A percentile compares a stretch with the other conserved stretches of the same genome.
Conservation (phyloP, 2,888 invertebrate species). For the Athetis lepigone region DNA sequence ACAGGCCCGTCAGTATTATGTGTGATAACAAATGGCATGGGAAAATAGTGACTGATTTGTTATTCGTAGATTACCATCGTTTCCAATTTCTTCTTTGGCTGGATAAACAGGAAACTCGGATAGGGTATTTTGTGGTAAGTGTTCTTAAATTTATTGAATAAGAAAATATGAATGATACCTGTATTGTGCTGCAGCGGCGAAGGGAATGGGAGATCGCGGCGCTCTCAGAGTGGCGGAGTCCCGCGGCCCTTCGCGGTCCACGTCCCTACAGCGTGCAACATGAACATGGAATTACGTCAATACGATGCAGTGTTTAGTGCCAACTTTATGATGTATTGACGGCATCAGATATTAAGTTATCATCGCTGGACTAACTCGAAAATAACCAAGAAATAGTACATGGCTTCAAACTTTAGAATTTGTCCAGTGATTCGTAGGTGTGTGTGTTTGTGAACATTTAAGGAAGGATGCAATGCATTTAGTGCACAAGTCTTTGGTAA, state of each 20-base stretch:
- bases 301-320: slow-evolving; percentile 33
- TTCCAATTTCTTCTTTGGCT: not conserved
- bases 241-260: slow-evolving; percentile 80
- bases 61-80: slow-evolving; percentile 4
- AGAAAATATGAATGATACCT: slow-evolving; percentile 78
- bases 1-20: too few species aligned
- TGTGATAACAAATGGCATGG: slow-evolving; percentile 29
- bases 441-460: slow-evolving; percentile 36
- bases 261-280: slow-evolving; percentile 78
- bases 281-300: slow-evolving; percentile 58
- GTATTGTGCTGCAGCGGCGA: slow-evolving; percentile 83
- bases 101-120: not conserved
- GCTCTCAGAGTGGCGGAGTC: slow-evolving; percentile 76
- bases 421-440: slow-evolving; percentile 18
- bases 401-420: slow-evolving; percentile 24
- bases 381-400: slow-evolving; percentile 34
- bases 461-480: slow-evolving; percentile 55
- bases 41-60: slow-evolving; percentile 3
- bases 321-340: slow-evolving; percentile 44
- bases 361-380: slow-evolving; percentile 33
- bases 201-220: slow-evolving; percentile 83
- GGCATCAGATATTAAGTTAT: slow-evolving; percentile 30
- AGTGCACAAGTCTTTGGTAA: slow-evolving; percentile 27
- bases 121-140: not conserved
- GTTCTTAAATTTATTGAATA: slow-evolving; percentile 2